phyloP scores from a whole-genome alignment of 2,113 vertebrate species.

The Mobula birostris region DNA sequence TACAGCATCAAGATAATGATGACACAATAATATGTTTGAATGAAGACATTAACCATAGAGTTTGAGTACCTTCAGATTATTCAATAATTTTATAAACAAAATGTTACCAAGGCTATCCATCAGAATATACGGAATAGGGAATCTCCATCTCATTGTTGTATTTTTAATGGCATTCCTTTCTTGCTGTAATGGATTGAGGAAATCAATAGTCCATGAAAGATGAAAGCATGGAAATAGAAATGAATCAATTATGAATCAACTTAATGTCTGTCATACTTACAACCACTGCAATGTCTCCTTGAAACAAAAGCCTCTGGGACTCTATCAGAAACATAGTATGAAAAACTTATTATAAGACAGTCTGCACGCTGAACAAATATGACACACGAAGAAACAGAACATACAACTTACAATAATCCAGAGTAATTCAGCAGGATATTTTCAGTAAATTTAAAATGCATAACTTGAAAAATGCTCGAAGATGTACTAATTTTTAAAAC shows the following conservation, averaged over 20 bases:
- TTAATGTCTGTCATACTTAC: constrained; percentile 49
- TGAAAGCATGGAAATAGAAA: background rate
- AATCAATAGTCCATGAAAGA: background rate
- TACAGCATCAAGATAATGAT: background rate
- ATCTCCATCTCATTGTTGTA: constrained; percentile 64
- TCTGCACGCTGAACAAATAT: background rate
- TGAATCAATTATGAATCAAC: background rate
- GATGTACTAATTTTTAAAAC: constrained; percentile 40
- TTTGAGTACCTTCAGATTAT: constrained; percentile 4
- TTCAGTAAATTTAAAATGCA: background rate
- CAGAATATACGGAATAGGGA: constrained; percentile 82
- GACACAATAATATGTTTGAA: background rate
- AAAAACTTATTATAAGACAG: background rate
- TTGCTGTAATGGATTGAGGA: constrained; percentile 47
- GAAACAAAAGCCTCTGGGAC: constrained; percentile 66
- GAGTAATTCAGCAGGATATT: background rate
- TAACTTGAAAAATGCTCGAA: background rate
- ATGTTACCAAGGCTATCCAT: constrained; percentile 73
- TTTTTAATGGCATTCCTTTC: constrained; percentile 63
- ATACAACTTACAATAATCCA: background rate
- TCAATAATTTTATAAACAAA: background rate
- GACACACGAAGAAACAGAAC: background rate
- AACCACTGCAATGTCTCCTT: constrained; percentile 74
- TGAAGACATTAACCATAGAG: background rate
- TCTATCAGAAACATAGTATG: constrained; percentile 48